Percentiles rank a stretch among this genome's conserved stretches.
These are phyloP conservation scores for Natator depressus DNA, from an alignment of 2,113 vertebrate genomes.

Conservation along the genomic window DNA sequence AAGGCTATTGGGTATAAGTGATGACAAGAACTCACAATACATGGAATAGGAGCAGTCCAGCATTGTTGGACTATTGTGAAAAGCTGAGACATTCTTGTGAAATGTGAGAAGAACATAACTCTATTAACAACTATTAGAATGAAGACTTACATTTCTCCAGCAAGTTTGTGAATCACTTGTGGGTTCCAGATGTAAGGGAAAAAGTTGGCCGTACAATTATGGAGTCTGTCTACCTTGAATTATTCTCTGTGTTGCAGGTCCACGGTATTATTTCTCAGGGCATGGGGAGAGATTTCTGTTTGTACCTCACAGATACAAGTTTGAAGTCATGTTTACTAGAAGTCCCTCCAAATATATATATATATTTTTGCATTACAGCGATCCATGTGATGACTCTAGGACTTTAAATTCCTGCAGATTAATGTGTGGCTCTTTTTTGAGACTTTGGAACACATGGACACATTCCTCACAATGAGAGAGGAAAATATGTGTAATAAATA, in stretches of 20 bases:
- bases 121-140: background rate
- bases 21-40: background rate
- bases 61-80: background rate
- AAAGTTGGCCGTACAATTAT: background rate
- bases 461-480: background rate
- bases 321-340: accelerated
- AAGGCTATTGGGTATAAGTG: background rate
- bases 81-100: background rate
- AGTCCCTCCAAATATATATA: background rate
- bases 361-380: background rate
- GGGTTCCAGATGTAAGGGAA: background rate
- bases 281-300: background rate
- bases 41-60: background rate
- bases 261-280: background rate
- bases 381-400: accelerated
- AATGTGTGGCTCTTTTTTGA: background rate
- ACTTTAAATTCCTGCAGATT: background rate
- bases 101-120: background rate
- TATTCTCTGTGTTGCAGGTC: background rate
- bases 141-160: background rate
- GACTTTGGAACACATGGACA: background rate
- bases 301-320: background rate
- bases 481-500: background rate
- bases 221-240: accelerated
- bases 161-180: background rate